Conservation (phyloP, 2,113 vertebrate genomes). For the Equus przewalskii region DNA sequence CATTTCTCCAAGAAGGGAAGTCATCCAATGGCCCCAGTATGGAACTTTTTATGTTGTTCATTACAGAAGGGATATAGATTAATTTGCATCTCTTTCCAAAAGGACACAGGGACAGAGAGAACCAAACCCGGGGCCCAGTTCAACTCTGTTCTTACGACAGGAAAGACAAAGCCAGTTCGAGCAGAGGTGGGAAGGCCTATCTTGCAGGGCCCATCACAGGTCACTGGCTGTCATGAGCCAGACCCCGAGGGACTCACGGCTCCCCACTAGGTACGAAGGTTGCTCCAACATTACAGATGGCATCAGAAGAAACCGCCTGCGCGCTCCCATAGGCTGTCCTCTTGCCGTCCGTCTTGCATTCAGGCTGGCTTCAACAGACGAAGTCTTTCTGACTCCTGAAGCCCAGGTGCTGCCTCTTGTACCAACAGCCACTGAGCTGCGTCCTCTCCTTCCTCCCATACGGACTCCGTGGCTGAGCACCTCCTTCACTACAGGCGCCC, state of each 20-base stretch:
- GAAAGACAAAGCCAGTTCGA: neutral
- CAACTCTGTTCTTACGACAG: neutral
- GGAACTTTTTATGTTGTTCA: neutral
- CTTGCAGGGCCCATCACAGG: neutral
- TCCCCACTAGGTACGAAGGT: neutral
- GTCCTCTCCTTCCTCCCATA: neutral
- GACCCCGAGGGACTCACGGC: neutral
- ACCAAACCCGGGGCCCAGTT: neutral
- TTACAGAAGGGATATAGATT: neutral
- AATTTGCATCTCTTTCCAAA: neutral
- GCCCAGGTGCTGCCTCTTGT: neutral
- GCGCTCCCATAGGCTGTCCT: neutral
- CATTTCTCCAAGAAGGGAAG: constrained; percentile 1
- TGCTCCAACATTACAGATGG: neutral
- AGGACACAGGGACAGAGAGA: neutral
- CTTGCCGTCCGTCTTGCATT: neutral
- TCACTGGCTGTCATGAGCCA: neutral
- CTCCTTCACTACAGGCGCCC: neutral
- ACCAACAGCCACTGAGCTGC: neutral
- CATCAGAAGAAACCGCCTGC: neutral
- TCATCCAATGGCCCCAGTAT: neutral
- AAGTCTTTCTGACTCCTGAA: neutral
- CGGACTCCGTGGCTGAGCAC: neutral
- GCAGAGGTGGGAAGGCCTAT: neutral
- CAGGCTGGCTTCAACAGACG: neutral